Evolutionary conservation across 2,888 invertebrate species (phyloP).

Genomic region (Zaprionus lineosus): DNA sequence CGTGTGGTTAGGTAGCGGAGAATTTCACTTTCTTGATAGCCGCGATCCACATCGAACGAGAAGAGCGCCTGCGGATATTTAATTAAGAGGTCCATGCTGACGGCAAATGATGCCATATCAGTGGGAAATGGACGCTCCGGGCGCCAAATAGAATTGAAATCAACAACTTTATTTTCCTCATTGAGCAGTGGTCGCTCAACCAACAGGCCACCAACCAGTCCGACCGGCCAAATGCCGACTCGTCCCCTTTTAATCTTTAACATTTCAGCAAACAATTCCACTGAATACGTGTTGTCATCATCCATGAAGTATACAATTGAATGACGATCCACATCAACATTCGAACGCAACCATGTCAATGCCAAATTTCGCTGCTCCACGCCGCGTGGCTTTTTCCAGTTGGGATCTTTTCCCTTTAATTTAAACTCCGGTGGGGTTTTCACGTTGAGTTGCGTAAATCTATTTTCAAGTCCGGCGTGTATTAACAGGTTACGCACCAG

Average conservation of each 20-base stretch:
- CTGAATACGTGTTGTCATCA: conserved; percentile 96
- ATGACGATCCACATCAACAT: conserved; percentile 84
- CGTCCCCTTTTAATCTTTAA: conserved; percentile 86
- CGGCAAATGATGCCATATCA: conserved; percentile 99
- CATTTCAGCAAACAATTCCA: conserved; percentile 96
- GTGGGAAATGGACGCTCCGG: conserved; percentile 96
- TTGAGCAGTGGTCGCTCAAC: conserved; percentile 94
- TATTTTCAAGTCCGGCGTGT: conserved; percentile 77
- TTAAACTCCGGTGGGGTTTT: conserved; percentile 89
- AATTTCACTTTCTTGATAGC: conserved; percentile 94
- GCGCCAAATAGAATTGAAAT: conserved; percentile 91
- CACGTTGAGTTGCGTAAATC: conserved; percentile 86
- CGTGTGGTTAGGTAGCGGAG: conserved; percentile 88
- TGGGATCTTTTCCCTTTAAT: conserved; percentile 86
- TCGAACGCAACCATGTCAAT: conserved; percentile 87
- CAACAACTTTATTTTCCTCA: conserved; percentile 84
- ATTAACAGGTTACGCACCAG: conserved; percentile 89
- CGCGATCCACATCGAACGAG: conserved; percentile 92
- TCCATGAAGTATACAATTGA: conserved; percentile 96
- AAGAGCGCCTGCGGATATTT: conserved; percentile 89
- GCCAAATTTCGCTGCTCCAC: conserved; percentile 95
- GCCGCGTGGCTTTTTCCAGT: conserved; percentile 92
- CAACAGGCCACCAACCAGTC: conserved; percentile 96
- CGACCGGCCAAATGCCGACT: conserved; percentile 98
- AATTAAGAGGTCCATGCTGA: conserved; percentile 89